Evolutionary conservation across 2,113 vertebrate species (phyloP), one percentile per base, ranked within the genome.

Genomic region (Melanostigma gelatinosum): DNA sequence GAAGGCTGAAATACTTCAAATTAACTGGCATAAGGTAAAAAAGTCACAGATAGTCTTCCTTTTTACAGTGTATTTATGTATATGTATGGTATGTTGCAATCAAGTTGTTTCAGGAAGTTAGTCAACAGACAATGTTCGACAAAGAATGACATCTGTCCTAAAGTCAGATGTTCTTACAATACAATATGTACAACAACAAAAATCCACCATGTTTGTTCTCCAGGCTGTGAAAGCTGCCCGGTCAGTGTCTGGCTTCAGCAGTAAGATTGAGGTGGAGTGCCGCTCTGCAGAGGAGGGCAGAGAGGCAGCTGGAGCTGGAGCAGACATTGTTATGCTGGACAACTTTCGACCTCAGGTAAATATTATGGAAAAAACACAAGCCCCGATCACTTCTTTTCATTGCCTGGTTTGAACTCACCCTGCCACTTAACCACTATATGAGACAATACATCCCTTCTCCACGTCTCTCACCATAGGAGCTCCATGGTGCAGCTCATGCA

Each of bases 241-340:
- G 2, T 83, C n/a, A 2, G 93, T 93, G 0, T 94, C 94, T 0
- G 92, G 92, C 34, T 96, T 96, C 62, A 65, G 93, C 79, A 93
- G 95, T 79, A 96, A 96, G 91, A 91, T 97, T 4, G 96, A 97
- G 76, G 96, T 96, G 69, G 96, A 97, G 87, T 96, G 95, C n/a
- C 1, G 94, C 13, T 93, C 90, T 8, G 76, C 89, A 29, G 91
- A 84, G 18, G 95, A 96, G 75, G 94, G 92, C 1, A 2, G 90
- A 24, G 93, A 93, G 78, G 96, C 96, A 0, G 94, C 95, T 0
- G 6, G 8, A 34, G 95, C 94, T 0, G 96, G 96, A 4, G 95
- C 95, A 0, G 95, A 97, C 69, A 93, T 97, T 0, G 66, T 97
- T 15, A 93, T 97, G 95, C 88, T 97, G 85, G 96, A 97, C 87